Base-by-base conservation (phyloP, 2,888 invertebrate genomes). In the Drosophila barbarae region DNA sequence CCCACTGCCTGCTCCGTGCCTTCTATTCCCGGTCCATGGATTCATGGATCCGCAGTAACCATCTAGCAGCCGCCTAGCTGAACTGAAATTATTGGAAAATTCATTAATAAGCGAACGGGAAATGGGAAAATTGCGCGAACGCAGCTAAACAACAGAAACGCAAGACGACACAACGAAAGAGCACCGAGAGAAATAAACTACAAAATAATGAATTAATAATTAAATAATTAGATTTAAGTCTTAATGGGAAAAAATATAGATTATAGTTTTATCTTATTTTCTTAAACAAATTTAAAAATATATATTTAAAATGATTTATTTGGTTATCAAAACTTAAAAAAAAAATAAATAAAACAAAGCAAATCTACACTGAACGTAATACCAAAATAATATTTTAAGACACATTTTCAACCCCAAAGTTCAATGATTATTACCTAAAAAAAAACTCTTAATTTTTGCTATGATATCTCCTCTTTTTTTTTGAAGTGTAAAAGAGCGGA, bases 11-110 rank as follows among this genome's bases (percentile, higher is more conserved):
- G 13, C 15, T 28, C 6, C 28, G 26, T 15, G 42, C 42, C 12
- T 30, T 7, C 44, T 12, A 30, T 32, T 8, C 30, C 46, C 30
- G 30, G 32, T 47, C 32, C 21, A 21, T 47, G 46, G 46, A 47
- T 47, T 32, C 46, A 47, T 21, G 46, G 23, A 21, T 34, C 26
- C 44, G 4, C 18, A 34, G 42, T 47, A 47, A 42, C 7, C 42
- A n/a, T 30, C 46, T 38, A 42, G 41, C 53, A 34, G 32, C 15
- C 44, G 41, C 44, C 47, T 51, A 49, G 38, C 72, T 51, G 56
- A 46, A 42, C 52, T 38, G 60, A 77, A 77, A 77, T 79, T 71
- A 75, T 77, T 77, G 77, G 77, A 77, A 77, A 79, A 79, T 75
- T 73, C 80, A 77, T 77, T 79, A 79, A 77, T 77, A 75, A 71